Base-by-base conservation (phyloP, 2,888 invertebrate genomes). In the Epiblema foenella region DNA sequence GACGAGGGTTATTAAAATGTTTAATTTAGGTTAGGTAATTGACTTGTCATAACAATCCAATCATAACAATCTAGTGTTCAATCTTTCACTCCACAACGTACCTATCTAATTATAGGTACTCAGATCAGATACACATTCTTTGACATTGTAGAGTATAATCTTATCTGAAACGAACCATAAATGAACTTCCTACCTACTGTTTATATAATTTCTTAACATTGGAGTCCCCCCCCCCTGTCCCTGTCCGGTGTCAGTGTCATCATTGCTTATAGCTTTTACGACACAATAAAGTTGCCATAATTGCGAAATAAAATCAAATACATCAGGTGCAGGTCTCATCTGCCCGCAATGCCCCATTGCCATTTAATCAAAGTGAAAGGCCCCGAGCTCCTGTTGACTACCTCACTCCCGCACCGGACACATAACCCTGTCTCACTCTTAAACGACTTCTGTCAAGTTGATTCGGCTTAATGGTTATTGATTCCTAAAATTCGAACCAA, bases 401-500 rank as follows among this genome's bases (percentile, higher is more conserved):
- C 70, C 76, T 91, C 83, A 63, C 81, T 78, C 85, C 20, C 68
- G 59, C 37, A 73, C 74, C 72, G 81, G 78, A 75, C 74, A 76
- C 72, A 75, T 83, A 79, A 74, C 73, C 75, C 80, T 74, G 71
- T 85, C 85, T 82, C 85, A 75, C 81, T 84, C 82, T 76, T 80
- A 82, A 84, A 83, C 88, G 88, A 87, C 86, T 89, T 88, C 88
- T 89, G 89, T 89, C 86, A 84, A 88, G 87, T 83, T 87, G 87
- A 89, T 88, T 86, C 84, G 83, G 85, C 84, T 88, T 89, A 90
- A 89, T 87, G 88, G 88, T 90, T 93, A 93, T 91, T 91, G 93
- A 91, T 92, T 86, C 89, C 83, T 75, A 75, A 77, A 78, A 76
- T 74, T 75, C 64, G 57, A 42, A 62, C 72, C 78, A 75, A 77